Conservation (phyloP, 2,888 invertebrate species). For the Cremastobaeus sp. region DNA sequence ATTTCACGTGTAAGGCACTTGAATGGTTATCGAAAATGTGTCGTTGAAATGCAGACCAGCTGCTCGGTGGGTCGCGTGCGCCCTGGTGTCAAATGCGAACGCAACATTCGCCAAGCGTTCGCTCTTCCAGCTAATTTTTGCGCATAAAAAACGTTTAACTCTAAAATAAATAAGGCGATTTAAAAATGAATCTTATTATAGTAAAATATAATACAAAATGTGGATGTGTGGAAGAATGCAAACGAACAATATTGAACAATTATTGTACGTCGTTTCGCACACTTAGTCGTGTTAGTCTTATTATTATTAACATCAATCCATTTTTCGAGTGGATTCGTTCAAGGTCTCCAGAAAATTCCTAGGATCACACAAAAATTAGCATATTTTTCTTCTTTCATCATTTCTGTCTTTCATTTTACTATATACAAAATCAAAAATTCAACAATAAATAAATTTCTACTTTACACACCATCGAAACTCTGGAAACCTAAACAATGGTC, state of each 20-base stretch:
- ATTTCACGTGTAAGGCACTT: constrained; percentile 42
- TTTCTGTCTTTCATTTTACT: not conserved
- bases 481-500: not conserved
- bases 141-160: constrained; percentile 35
- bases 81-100: constrained; percentile 56
- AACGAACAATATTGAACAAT: constrained; percentile 16
- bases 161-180: constrained; percentile 55
- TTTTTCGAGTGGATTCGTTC: not conserved
- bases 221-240: constrained; percentile 39
- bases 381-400: not conserved
- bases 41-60: constrained; percentile 75
- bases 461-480: constrained; percentile 1
- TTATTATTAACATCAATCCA: not conserved
- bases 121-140: constrained; percentile 28
- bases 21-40: constrained; percentile 35
- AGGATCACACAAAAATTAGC: constrained; percentile 1
- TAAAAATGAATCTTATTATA: constrained; percentile 45
- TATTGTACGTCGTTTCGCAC: not conserved
- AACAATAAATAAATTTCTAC: constrained; percentile 7
- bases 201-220: constrained; percentile 51
- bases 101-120: constrained; percentile 38
- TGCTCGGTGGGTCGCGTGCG: constrained; percentile 73
- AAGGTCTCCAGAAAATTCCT: too few species aligned
- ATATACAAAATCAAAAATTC: not conserved
- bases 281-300: not conserved